Evolutionary conservation across 2,113 vertebrate species (phyloP).

Genomic region (Rhabdomys dilectus): DNA sequence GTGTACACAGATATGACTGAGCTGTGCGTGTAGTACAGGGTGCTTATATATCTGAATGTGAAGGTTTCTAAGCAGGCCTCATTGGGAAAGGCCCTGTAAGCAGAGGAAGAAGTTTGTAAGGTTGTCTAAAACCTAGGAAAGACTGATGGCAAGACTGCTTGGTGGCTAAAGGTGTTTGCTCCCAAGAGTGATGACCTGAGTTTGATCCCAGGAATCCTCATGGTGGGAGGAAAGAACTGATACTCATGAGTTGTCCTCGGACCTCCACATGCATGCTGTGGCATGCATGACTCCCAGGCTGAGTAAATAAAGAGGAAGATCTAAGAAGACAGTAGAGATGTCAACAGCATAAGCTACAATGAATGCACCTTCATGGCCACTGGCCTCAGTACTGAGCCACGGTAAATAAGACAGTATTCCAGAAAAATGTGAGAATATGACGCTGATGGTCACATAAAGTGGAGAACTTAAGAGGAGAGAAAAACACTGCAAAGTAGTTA

Average conservation of each 20-base stretch:
- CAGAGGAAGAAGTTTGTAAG: background rate
- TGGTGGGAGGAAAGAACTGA: background rate
- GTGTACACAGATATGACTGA: background rate
- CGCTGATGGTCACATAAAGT: background rate
- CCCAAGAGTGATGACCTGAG: background rate
- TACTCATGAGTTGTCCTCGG: background rate
- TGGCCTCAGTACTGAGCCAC: background rate
- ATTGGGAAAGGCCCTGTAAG: background rate
- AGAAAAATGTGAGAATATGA: conserved; percentile 1
- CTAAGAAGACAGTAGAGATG: background rate
- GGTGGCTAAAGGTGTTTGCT: background rate
- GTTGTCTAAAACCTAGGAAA: background rate
- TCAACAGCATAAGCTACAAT: background rate
- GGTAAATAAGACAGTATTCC: background rate
- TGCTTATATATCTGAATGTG: background rate
- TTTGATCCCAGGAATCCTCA: background rate
- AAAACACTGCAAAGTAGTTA: background rate
- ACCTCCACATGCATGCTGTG: background rate
- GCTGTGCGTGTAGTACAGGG: no score
- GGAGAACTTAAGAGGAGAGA: background rate
- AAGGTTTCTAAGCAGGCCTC: background rate
- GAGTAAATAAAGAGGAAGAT: background rate
- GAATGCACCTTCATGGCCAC: background rate
- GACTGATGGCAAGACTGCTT: background rate
- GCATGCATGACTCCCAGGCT: background rate